Evolutionary conservation across 2,113 vertebrate species (phyloP).

Genomic region (Cyanoramphus novaezelandiae): DNA sequence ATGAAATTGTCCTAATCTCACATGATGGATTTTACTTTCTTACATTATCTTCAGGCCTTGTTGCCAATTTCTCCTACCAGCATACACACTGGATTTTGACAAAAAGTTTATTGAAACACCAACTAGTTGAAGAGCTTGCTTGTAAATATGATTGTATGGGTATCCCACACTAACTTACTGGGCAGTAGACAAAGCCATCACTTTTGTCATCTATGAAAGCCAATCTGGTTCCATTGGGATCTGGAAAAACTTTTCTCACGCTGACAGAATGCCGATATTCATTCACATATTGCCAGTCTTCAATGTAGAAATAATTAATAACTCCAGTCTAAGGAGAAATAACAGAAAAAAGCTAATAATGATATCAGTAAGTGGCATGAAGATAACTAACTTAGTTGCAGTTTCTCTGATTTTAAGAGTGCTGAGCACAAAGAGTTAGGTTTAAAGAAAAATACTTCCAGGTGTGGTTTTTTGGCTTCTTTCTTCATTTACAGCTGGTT

Average conservation of each 20-base stretch:
- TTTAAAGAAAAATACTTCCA: not conserved
- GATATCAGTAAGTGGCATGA: not conserved
- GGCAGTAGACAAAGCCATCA: slow-evolving; percentile 90
- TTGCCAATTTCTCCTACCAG: not conserved
- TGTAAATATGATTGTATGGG: not conserved
- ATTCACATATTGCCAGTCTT: slow-evolving; percentile 92
- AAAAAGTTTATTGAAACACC: not conserved
- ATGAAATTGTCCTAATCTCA: not conserved
- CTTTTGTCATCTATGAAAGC: slow-evolving; percentile 95
- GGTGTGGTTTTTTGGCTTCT: not conserved
- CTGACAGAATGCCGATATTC: slow-evolving; percentile 88
- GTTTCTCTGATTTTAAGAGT: not conserved
- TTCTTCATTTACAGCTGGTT: not conserved
- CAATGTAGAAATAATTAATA: slow-evolving; percentile 89
- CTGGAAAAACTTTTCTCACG: slow-evolving; percentile 91
- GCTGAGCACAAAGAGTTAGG: not conserved
- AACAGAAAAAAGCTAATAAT: not conserved
- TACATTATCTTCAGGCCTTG: not conserved
- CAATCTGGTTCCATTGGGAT: slow-evolving; percentile 87
- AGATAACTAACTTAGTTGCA: not conserved
- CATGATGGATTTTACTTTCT: not conserved
- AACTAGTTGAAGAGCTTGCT: not conserved
- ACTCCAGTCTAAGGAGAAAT: slow-evolving; percentile 79
- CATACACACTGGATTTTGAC: not conserved
- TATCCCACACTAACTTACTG: slow-evolving; percentile 75